Percentiles rank a stretch among this genome's conserved stretches.
Conservation (phyloP, 2,888 invertebrate species). For the Catocala sponsa region DNA sequence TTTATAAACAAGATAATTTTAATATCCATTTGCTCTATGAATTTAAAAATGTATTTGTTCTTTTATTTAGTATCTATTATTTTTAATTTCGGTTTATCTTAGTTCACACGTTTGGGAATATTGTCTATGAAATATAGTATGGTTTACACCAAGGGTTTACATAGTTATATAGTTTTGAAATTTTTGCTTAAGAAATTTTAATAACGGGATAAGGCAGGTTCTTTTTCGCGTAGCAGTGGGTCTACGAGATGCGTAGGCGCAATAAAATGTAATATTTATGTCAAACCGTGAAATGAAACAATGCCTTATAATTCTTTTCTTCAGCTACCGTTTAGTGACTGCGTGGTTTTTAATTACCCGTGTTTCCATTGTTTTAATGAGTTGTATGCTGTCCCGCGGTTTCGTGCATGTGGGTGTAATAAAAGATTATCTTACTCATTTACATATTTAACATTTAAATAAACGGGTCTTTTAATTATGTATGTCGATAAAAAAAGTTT, state of each 20-base stretch:
- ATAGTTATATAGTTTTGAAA: too few relatives aligned
- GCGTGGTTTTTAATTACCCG: slow-evolving; percentile 15
- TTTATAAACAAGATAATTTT: slow-evolving; percentile 29
- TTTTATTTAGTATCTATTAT: neutral
- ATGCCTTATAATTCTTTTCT: slow-evolving; percentile 8
- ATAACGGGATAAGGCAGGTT: neutral
- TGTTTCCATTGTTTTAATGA: slow-evolving; percentile 16
- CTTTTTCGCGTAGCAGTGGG: slow-evolving; percentile 13
- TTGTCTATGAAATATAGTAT: too few relatives aligned
- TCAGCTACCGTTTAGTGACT: slow-evolving; percentile 4
- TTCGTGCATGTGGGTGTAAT: slow-evolving; percentile 1
- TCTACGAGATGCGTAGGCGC: slow-evolving; percentile 22
- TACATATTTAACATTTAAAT: neutral
- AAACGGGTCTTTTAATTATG: neutral
- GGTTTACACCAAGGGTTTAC: too few relatives aligned
- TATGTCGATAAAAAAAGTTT: too few relatives aligned
- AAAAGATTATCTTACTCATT: slow-evolving; percentile 1
- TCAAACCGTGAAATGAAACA: slow-evolving; percentile 8
- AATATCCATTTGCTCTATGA: neutral
- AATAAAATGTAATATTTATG: neutral
- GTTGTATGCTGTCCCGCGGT: neutral
- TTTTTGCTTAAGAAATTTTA: too few relatives aligned
- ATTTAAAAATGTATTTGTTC: neutral
- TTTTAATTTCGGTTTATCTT: too few relatives aligned
- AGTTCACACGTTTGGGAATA: too few relatives aligned